Base-by-base conservation (phyloP, 1,140 invertebrate species). In the Megalopta genalis region DNA sequence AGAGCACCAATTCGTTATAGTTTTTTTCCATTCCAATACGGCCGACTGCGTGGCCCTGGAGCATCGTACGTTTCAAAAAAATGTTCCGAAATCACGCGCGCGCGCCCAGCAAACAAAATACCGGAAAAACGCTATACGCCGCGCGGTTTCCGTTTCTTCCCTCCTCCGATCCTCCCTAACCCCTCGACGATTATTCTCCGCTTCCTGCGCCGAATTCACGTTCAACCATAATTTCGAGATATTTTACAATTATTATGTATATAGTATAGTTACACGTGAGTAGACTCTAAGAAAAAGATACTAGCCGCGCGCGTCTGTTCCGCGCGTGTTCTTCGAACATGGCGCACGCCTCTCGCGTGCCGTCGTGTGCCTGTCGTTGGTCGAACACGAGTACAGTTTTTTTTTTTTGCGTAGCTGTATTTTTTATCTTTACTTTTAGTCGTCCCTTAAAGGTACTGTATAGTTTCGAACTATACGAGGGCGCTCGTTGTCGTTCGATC, bases 1-100 rank as follows among this genome's bases (percentile, higher is more conserved):
- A 66, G 91, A 92, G 90, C 90, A 92, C 91, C 91, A 92, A 91
- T 91, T 86, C 84, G 85, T 79, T 77, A 87, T 69, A 65, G 64
- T 2, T 1, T 54, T 27, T 37, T 32, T 68, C 14, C 57, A 49
- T 71, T 52, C 67, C 77, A 12, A 80, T 77, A 63, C 52, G 75
- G 63, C 63, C 46, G 46, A 65, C 49, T 12, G 42, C 42, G 42
- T 3, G 27, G 37, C 42, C 70, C 70, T 65, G 83, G 64, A 70
- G 70, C n/a, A 57, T 66, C 37, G 37, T 32, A 63, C 9, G n/a
- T 49, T 70, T 39, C 18, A 1, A 1, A 32, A 79, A 64, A 32
- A 59, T n/a, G 27, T 66, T n/a, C 32, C 14, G 16, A n/a, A 39
- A 59, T 57, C 32, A 4, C 52, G 25, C 52, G 71, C 49, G n/a